Base-by-base conservation (phyloP, 2,797 vertebrate species). In the Todus mexicanus region DNA sequence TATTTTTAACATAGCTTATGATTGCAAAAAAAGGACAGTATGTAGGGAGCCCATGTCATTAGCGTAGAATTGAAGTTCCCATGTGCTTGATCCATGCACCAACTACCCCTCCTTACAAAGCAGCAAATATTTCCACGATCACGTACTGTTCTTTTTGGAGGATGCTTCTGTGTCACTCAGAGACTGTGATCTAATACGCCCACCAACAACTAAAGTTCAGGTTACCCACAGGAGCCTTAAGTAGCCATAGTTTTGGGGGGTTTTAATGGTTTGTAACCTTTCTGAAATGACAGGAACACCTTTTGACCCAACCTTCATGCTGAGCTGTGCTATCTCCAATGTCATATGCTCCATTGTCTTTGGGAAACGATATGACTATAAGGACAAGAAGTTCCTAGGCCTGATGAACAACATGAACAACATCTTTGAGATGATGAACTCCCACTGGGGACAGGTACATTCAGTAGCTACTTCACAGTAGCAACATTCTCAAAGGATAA, bases 301-400 rank as follows among this genome's bases (percentile, higher is more conserved):
- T 50, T 99, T 99, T 84, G 96, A 99, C 72, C 98, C 98, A 40
- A 97, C 97, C 7, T 97, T 94, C 84, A 95, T 76, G 37, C 35
- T 99, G 63, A 97, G 95, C 78, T 98, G 91, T 19, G 91, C 97
- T 1, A 81, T 98, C 57, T 89, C 97, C 88, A 99, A 99, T 75
- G 64, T 99, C 31, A 98, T 99, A 88, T 97, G 97, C 53, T 98
- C 97, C 2, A 84, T 99, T 5, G 9, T 98, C 84, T 99, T 99
- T 14, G 98, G 98, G 21, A 98, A 97, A 93, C 97, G 98, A 57
- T 99, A 98, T 31, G 97, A 98, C 42, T 99, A 98, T 42, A 96
- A 96, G 1, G 98, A 99, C 37, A 92, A 97, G 40, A 96, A 84
- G 17, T 98, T 98, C 73, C 97, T 97, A 72, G 90, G 92, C 31